A percentile compares a stretch with the other conserved stretches of the same genome.
phyloP scores from a whole-genome alignment of 2,797 vertebrate species.

The Rhynchonycteris naso region DNA sequence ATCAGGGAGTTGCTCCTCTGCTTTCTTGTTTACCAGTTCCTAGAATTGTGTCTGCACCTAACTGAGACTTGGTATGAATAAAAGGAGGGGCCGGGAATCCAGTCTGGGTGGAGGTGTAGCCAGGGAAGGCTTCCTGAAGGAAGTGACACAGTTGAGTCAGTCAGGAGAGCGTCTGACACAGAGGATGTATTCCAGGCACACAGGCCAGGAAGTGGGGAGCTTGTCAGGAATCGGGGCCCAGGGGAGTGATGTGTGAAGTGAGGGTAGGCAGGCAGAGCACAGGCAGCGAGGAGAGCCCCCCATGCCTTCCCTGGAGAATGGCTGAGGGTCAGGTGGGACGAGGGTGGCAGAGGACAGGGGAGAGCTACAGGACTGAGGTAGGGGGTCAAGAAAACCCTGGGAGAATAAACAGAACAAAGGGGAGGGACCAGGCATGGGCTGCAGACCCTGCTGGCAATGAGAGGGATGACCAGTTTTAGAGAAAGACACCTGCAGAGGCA shows the following conservation, averaged over 20 bases:
- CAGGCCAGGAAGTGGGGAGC: background rate
- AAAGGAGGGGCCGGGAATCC: background rate
- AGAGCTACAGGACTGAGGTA: background rate
- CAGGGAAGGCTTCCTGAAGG: conserved; percentile 22
- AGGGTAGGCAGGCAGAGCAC: background rate
- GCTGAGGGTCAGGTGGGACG: background rate
- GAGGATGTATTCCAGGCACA: background rate
- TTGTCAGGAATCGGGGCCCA: background rate
- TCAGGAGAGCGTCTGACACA: background rate
- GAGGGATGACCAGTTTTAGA: background rate
- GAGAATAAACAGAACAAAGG: background rate
- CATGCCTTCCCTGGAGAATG: background rate
- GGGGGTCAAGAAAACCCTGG: background rate
- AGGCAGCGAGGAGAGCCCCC: background rate
- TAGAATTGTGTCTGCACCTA: background rate
- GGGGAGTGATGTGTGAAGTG: rapidly evolving
- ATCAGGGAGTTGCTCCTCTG: background rate
- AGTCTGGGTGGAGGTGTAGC: background rate
- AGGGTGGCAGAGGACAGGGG: background rate
- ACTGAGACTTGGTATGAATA: background rate
- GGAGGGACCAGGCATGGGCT: background rate
- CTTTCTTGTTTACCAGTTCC: background rate
- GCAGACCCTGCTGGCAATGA: background rate
- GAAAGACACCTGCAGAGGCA: background rate
- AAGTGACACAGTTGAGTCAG: conserved; percentile 29